Evolutionary conservation across 2,113 vertebrate species (phyloP).

Genomic region (Phylloscopus whistleri): DNA sequence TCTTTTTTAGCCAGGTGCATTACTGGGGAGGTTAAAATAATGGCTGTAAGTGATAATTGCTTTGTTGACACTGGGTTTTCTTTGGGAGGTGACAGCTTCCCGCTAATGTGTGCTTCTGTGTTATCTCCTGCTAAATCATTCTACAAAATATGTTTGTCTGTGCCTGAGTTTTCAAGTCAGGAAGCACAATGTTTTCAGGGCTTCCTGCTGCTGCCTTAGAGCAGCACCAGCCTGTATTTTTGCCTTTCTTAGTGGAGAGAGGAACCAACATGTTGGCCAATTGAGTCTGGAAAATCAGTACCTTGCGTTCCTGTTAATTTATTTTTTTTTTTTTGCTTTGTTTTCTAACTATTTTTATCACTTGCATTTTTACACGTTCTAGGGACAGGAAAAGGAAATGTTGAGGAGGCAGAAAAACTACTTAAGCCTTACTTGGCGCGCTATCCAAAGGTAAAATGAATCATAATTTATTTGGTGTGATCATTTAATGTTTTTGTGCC

Average conservation of each 20-base stretch:
- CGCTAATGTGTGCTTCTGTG: rapidly evolving
- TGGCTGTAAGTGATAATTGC: background rate
- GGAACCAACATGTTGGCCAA: background rate
- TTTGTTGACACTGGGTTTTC: background rate
- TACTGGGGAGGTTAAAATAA: background rate
- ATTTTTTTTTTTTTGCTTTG: background rate
- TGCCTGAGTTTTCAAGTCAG: background rate
- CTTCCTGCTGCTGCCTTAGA: background rate
- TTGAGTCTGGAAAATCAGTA: background rate
- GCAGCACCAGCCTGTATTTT: background rate
- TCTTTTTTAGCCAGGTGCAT: background rate
- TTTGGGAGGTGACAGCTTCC: background rate
- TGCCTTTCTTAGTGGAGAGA: background rate
- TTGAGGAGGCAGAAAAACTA: conserved; percentile 90
- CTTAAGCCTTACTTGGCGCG: conserved; percentile 88
- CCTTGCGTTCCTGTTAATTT: background rate
- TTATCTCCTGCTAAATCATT: background rate
- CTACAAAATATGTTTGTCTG: background rate
- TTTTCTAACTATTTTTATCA: background rate
- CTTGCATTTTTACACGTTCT: conserved; percentile 26
- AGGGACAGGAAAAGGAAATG: conserved; percentile 96
- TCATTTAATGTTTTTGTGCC: background rate
- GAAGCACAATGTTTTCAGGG: background rate
- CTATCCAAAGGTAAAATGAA: conserved; percentile 86
- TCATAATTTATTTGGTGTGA: background rate